Percentiles rank a stretch among this genome's conserved stretches.
Conservation (phyloP, 2,888 invertebrate species). For the Euphydryas editha region DNA sequence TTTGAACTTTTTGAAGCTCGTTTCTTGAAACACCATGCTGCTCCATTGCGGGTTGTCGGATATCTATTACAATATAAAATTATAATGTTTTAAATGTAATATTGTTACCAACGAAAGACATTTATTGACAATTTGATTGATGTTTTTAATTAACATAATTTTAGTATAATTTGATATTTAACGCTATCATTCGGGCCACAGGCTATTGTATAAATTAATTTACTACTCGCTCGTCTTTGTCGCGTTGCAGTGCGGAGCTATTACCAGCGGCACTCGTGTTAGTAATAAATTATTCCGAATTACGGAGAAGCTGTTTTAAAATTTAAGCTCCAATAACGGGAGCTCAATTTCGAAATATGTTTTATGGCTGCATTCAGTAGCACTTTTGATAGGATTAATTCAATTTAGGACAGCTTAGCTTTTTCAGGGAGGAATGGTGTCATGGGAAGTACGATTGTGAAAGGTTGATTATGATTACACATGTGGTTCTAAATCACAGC, state of each 20-base stretch:
- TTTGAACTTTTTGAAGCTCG: too few species aligned
- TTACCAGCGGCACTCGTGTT: constrained; percentile 28
- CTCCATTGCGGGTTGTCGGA: too few species aligned
- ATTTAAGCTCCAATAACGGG: constrained; percentile 23
- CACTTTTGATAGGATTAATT: constrained; percentile 13
- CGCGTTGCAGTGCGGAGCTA: constrained; percentile 36
- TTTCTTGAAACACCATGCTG: too few species aligned
- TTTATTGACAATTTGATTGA: too few species aligned
- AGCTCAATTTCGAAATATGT: constrained; percentile 19
- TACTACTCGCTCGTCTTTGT: constrained; percentile 42
- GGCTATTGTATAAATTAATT: constrained; percentile 43
- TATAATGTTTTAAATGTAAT: too few species aligned
- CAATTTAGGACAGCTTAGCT: not conserved
- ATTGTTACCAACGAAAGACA: too few species aligned
- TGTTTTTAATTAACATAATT: too few species aligned
- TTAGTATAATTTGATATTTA: not conserved
- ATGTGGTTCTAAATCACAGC: too few species aligned
- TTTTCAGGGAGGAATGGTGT: not conserved
- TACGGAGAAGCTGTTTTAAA: constrained; percentile 33
- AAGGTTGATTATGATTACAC: too few species aligned
- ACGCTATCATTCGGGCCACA: constrained; percentile 29
- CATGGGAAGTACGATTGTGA: too few species aligned
- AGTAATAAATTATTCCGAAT: constrained; percentile 43
- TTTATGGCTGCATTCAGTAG: constrained; percentile 27
- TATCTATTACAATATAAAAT: too few species aligned